Percentiles rank a stretch among this genome's conserved stretches.
These are phyloP conservation scores for Mustela lutreola DNA, from an alignment of 2,113 vertebrate species.

Conservation along the genomic window DNA sequence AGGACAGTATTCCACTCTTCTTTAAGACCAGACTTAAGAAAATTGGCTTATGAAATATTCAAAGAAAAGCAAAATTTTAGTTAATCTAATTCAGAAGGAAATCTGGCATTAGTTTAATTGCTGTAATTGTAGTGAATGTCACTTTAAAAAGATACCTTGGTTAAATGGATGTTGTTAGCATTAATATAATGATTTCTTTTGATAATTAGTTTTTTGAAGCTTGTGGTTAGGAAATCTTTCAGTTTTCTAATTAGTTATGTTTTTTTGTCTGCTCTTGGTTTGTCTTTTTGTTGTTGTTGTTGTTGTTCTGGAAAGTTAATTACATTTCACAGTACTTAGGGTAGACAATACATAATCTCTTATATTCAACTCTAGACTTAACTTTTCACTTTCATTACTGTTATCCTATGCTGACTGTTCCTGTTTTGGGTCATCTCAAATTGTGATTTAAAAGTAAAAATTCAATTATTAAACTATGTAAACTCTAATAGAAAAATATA, in stretches of 20 bases:
- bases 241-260: conserved; percentile 74
- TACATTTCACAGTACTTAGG: conserved; percentile 70
- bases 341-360: conserved; percentile 26
- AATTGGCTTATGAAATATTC: conserved; percentile 71
- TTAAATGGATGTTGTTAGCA: conserved; percentile 51
- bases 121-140: conserved; percentile 63
- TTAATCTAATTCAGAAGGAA: conserved; percentile 67
- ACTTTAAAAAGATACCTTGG: conserved; percentile 64
- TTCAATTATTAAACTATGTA: background rate
- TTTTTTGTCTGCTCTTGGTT: conserved; percentile 62
- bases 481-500: conserved; percentile 28
- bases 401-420: background rate
- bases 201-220: conserved; percentile 78
- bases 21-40: conserved; percentile 54
- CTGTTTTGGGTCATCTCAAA: background rate
- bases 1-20: conserved; percentile 16
- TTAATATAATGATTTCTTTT: conserved; percentile 74
- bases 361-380: conserved; percentile 55
- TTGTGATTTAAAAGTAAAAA: conserved; percentile 58
- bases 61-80: conserved; percentile 70
- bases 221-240: conserved; percentile 66
- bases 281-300: background rate
- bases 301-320: conserved; percentile 49
- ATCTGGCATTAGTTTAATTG: conserved; percentile 68
- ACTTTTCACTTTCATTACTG: conserved; percentile 35